These are phyloP conservation scores for Lydus trimaculatus DNA, from an alignment of 2,888 invertebrate genomes.

Conservation along the genomic window DNA sequence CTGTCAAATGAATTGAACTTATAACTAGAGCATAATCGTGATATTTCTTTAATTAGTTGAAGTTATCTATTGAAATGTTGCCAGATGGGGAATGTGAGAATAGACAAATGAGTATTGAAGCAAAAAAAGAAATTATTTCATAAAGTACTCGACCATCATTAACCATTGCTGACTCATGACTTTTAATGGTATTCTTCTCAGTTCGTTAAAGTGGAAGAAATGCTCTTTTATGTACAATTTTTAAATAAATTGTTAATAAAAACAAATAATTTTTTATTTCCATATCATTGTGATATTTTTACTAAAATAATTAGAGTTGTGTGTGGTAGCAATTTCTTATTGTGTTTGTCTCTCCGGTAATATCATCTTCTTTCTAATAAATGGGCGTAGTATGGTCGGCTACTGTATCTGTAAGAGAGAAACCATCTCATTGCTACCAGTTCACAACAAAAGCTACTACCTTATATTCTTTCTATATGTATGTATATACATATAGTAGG, in stretches of 20 bases:
- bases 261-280: slow-evolving; percentile 24
- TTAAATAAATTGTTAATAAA: slow-evolving; percentile 14
- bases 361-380: slow-evolving; percentile 37
- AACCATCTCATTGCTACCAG: not conserved
- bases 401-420: slow-evolving; percentile 31
- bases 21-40: slow-evolving; percentile 40
- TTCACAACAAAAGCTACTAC: slow-evolving; percentile 1
- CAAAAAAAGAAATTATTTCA: slow-evolving; percentile 25
- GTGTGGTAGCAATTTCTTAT: not conserved
- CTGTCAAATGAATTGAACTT: slow-evolving; percentile 16
- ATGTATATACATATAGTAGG: not conserved
- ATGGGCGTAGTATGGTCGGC: slow-evolving; percentile 42
- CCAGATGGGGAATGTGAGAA: slow-evolving; percentile 31
- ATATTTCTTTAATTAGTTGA: slow-evolving; percentile 35
- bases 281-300: too few relatives aligned
- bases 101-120: slow-evolving; percentile 20
- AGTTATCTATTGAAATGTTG: slow-evolving; percentile 21
- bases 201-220: not conserved
- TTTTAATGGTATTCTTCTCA: slow-evolving; percentile 29
- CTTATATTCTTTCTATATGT: not conserved
- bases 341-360: not conserved
- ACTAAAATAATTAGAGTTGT: not conserved
- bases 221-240: slow-evolving; percentile 14
- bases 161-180: slow-evolving; percentile 29
- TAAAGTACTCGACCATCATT: slow-evolving; percentile 28